phyloP scores from a whole-genome alignment of 2,888 invertebrate genomes.

The Caenorhabditis sulstoni region DNA sequence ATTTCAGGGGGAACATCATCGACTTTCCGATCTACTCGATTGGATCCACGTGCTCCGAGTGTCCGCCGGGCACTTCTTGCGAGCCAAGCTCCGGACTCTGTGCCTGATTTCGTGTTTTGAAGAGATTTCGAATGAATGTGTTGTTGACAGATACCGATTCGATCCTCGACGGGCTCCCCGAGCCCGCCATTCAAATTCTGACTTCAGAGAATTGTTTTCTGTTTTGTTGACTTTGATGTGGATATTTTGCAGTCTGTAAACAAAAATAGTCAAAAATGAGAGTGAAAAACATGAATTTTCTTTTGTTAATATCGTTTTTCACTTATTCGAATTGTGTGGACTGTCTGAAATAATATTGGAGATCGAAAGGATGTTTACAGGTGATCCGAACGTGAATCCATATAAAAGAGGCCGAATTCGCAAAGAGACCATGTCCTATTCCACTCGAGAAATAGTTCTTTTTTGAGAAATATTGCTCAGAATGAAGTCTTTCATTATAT shows the following conservation, averaged over 20 bases:
- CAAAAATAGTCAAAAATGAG: no score
- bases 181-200: neutral
- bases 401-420: no score
- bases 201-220: neutral
- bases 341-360: no score
- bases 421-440: no score
- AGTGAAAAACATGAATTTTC: no score
- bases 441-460: neutral
- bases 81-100: conserved; percentile 39
- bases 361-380: no score
- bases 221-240: neutral
- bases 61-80: conserved; percentile 42
- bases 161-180: no score
- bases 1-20: conserved; percentile 53
- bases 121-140: neutral
- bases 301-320: no score
- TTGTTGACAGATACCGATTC: neutral
- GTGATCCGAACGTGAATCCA: no score
- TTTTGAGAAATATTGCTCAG: neutral
- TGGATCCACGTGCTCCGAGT: conserved; percentile 39
- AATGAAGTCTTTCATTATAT: no score
- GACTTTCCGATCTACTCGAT: conserved; percentile 11
- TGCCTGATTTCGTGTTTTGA: neutral
- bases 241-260: neutral
- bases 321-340: no score